A percentile compares a stretch with the other conserved stretches of the same genome.
These are phyloP conservation scores for Nyctereutes procyonoides DNA, from an alignment of 2,113 vertebrate genomes.

Conservation along the genomic window DNA sequence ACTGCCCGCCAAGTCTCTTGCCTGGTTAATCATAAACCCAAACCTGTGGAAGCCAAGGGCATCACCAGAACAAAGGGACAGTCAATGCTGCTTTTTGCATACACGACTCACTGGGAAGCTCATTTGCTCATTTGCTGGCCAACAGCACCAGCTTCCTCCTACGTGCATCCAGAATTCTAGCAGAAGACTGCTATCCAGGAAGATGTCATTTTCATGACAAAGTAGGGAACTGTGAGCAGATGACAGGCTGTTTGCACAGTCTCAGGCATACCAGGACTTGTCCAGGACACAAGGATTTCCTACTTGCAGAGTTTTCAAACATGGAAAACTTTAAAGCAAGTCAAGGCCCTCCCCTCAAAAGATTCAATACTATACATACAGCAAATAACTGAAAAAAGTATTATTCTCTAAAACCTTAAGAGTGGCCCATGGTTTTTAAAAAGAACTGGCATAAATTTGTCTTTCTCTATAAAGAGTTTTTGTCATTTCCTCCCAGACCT, in stretches of 20 bases:
- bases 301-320: neutral
- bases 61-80: neutral
- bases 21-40: neutral
- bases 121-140: no score
- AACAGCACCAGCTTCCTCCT: neutral
- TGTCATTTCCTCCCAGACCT: neutral
- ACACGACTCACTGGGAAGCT: neutral
- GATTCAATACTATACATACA: neutral
- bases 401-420: neutral
- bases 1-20: neutral
- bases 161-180: neutral
- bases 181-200: neutral
- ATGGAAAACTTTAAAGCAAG: neutral
- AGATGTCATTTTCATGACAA: conserved; percentile 61
- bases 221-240: neutral
- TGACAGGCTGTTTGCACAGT: neutral
- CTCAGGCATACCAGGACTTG: neutral
- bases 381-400: neutral
- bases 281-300: neutral
- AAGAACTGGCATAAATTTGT: neutral
- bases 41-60: neutral
- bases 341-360: neutral
- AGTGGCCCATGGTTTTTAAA: neutral
- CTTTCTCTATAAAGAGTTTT: neutral
- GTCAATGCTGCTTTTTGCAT: neutral